phyloP scores from a whole-genome alignment of 2,888 invertebrate species.

The Zootermopsis nevadensis region DNA sequence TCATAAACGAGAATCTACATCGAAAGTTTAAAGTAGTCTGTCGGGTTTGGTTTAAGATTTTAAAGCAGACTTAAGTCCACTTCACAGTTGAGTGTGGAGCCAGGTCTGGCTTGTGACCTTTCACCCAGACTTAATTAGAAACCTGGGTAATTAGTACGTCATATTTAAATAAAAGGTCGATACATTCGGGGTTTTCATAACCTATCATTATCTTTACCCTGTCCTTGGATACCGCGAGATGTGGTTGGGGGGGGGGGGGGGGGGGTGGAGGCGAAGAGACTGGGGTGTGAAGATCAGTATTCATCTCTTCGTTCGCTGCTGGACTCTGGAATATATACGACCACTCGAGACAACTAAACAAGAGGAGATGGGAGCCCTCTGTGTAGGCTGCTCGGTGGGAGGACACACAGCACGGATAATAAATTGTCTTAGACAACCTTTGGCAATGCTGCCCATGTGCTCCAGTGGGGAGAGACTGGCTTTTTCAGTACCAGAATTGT shows the following conservation, averaged over 20 bases:
- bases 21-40: neutral
- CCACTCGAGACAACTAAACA: neutral
- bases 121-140: slow-evolving; percentile 57
- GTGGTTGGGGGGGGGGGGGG: neutral
- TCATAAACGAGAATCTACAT: neutral
- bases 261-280: neutral
- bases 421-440: slow-evolving; percentile 19
- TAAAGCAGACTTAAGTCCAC: neutral
- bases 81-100: too few species aligned
- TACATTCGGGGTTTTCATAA: slow-evolving; percentile 32
- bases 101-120: slow-evolving; percentile 26
- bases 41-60: neutral
- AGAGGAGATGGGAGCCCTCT: neutral
- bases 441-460: neutral
- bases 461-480: too few species aligned
- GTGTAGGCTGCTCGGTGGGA: neutral
- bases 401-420: neutral
- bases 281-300: neutral
- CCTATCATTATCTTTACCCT: slow-evolving; percentile 29
- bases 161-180: slow-evolving; percentile 57
- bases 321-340: neutral
- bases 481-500: too few species aligned
- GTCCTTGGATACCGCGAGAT: neutral
- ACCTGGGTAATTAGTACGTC: slow-evolving; percentile 57
- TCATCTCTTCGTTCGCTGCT: neutral